Evolutionary conservation across 1,140 invertebrate species (phyloP).

Genomic region (Drosophila aff.): DNA sequence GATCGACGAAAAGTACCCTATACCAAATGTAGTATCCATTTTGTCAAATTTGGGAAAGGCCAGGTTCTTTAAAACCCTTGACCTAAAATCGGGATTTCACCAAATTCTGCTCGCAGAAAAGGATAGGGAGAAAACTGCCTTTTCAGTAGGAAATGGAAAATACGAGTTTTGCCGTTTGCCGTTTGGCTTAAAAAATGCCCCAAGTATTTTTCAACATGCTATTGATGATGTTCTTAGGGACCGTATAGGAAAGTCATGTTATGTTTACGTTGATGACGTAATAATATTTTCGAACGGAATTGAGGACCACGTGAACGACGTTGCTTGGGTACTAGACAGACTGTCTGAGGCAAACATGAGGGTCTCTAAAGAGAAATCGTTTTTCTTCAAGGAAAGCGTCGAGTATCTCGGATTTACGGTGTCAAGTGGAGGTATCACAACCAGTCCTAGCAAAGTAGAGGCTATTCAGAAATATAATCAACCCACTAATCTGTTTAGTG

Average conservation of each 20-base stretch:
- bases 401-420: too few species aligned
- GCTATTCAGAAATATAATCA: too few species aligned
- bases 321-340: too few species aligned
- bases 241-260: too few species aligned
- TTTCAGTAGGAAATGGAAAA: not conserved
- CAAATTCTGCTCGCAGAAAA: not conserved
- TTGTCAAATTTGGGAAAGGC: not conserved
- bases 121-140: not conserved
- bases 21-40: not conserved
- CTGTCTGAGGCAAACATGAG: too few species aligned
- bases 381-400: too few species aligned
- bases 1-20: not conserved
- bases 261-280: too few species aligned
- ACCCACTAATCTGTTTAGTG: too few species aligned
- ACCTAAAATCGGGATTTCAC: not conserved
- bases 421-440: too few species aligned
- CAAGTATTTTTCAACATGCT: not conserved
- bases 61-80: not conserved
- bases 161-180: conserved; percentile 1
- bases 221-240: not conserved
- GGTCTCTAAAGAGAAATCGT: too few species aligned
- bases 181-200: conserved; percentile 1
- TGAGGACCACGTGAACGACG: not conserved
- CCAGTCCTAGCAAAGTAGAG: too few species aligned
- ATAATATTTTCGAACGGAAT: not conserved